Base-by-base conservation (phyloP, 35 echinoderm and acorn worm species). In the Acanthaster planci region DNA sequence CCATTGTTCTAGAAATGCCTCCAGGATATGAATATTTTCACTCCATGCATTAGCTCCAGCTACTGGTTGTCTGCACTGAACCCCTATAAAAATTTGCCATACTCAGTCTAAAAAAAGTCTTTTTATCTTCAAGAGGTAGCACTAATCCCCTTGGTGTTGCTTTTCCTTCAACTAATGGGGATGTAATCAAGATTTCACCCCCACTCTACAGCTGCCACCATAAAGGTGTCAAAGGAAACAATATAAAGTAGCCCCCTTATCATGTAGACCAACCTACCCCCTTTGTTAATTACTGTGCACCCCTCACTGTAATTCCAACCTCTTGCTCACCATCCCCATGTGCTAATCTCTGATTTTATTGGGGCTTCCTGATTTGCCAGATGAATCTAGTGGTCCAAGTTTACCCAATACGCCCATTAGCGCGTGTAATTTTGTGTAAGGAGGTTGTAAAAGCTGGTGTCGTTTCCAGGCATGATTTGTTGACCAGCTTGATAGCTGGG, bases 191-290 rank as follows among this genome's bases (percentile, higher is more conserved):
- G 26, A 34, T 36, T 31, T 68, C 42, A 47, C 42, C 19, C 8
- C 10, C 12, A 30, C 10, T 6, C 26, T 26, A 29, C 64, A 72
- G 64, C 26, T 72, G 64, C 64, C 34, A 72, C 34, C 64, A 72
- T 72, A 72, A 72, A 72, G 64, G 64, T 72, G 64, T 72, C 64
- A 72, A 72, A 29, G 27, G 34, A 19, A 7, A 10, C 10, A 72
- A 72, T 72, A 72, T 72, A 72, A 34, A 72, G 64, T 72, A 72
- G 64, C 64, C 34, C 21, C 34, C 14, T 72, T 72, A 72, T 72
- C 64, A 72, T 19, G 14, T 26, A 31, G 34, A 2, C 34, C 1
- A 72, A 26, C 64, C 64, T 34, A 31, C 64, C 64, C 34, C 19
- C 34, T 31, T 59, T 31, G 34, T 72, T 72, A 72, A 72, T 72